Percentiles rank a stretch among this genome's conserved stretches.
These are phyloP conservation scores for Protodeltote pygarga DNA, from an alignment of 2,888 invertebrate species.

Conservation along the genomic window DNA sequence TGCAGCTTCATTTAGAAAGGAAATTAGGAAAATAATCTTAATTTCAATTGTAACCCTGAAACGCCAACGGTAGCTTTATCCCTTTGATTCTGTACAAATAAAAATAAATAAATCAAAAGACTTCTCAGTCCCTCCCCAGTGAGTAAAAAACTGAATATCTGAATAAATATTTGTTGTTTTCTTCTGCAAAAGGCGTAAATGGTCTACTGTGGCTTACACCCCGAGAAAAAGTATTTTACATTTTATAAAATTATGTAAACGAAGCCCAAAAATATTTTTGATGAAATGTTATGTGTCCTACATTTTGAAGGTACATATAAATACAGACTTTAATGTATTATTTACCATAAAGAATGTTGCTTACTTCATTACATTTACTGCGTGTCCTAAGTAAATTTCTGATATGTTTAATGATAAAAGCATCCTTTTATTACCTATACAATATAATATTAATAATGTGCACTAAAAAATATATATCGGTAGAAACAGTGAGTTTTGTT, in stretches of 20 bases:
- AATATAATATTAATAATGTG: too few relatives aligned
- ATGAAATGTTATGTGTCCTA: constrained; percentile 13
- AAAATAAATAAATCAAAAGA: constrained; percentile 45
- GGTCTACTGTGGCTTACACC: constrained; percentile 22
- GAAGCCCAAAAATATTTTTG: constrained; percentile 36
- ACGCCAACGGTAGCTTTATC: constrained; percentile 16
- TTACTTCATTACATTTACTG: too few relatives aligned
- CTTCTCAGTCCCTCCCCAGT: constrained; percentile 15
- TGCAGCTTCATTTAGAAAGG: too few relatives aligned
- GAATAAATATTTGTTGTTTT: constrained; percentile 37
- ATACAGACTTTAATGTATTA: too few relatives aligned
- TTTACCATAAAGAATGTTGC: too few relatives aligned
- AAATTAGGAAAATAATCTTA: neutral
- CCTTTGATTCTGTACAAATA: constrained; percentile 22
- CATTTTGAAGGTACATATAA: constrained; percentile 6
- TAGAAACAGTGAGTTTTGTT: too few relatives aligned
- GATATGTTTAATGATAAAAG: too few relatives aligned
- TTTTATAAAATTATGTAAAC: constrained; percentile 38
- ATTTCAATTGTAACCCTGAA: constrained; percentile 11
- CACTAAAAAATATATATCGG: too few relatives aligned
- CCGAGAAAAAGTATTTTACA: constrained; percentile 32
- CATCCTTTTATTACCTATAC: too few relatives aligned
- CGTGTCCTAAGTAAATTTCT: too few relatives aligned
- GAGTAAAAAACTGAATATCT: constrained; percentile 41
- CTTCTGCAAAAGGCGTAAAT: constrained; percentile 20